Percentiles rank a stretch among this genome's conserved stretches.
Conservation (phyloP, 2,888 invertebrate species). For the Tanaodytes sp. region DNA sequence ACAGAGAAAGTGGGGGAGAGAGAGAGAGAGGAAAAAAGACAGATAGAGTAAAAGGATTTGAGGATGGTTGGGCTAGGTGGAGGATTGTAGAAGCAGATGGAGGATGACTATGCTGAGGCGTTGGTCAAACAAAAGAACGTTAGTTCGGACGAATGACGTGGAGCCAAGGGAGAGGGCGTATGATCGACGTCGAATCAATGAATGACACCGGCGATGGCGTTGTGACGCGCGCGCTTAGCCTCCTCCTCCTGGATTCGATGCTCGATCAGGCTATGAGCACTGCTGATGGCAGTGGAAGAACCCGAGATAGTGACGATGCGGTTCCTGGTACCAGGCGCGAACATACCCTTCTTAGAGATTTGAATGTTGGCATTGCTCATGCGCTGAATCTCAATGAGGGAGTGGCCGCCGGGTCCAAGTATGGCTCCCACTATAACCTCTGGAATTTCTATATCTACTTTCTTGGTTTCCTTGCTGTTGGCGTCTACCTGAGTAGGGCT, state of each 20-base stretch:
- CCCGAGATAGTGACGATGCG: constrained; percentile 97
- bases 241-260: constrained; percentile 97
- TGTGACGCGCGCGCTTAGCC: constrained; percentile 93
- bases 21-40: neutral
- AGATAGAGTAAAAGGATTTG: no score
- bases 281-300: constrained; percentile 88
- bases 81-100: constrained; percentile 1
- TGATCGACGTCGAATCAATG: constrained; percentile 75
- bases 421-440: constrained; percentile 98
- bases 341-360: constrained; percentile 98
- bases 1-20: neutral
- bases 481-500: constrained; percentile 86
- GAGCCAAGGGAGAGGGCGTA: constrained; percentile 42
- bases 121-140: constrained; percentile 38
- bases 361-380: constrained; percentile 97
- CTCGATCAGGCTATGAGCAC: constrained; percentile 96
- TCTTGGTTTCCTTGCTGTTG: constrained; percentile 86
- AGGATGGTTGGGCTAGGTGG: neutral
- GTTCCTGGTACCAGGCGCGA: constrained; percentile 97
- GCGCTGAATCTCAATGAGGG: constrained; percentile 97
- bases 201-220: constrained; percentile 83
- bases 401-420: constrained; percentile 95
- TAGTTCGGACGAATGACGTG: constrained; percentile 57
- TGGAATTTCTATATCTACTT: constrained; percentile 90
- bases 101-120: constrained; percentile 11